Conservation (phyloP, 2,113 vertebrate species). For the Saguinus midas region DNA sequence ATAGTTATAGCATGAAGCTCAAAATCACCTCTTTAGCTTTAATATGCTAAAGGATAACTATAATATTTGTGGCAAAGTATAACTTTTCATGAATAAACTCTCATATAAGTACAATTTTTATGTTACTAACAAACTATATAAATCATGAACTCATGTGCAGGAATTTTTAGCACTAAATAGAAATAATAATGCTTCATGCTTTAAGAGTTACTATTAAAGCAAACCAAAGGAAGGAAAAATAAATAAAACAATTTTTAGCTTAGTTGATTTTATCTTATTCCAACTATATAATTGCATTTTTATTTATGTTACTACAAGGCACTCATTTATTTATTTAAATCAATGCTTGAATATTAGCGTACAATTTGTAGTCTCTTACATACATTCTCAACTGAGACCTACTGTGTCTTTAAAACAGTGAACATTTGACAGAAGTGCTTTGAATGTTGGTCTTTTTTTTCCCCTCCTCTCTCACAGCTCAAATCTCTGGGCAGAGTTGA, state of each 20-base stretch:
- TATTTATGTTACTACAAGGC: neutral
- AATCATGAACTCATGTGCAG: neutral
- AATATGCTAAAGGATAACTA: neutral
- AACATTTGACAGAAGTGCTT: neutral
- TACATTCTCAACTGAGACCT: neutral
- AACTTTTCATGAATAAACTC: neutral
- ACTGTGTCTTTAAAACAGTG: neutral
- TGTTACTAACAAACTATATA: neutral
- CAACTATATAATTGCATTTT: neutral
- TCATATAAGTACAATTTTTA: neutral
- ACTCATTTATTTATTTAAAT: neutral
- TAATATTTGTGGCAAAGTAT: neutral
- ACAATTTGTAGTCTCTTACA: neutral
- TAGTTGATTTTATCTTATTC: neutral
- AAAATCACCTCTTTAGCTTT: neutral
- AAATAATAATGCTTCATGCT: neutral
- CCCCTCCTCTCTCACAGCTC: rapidly evolving
- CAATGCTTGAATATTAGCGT: neutral
- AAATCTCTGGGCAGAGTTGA: neutral
- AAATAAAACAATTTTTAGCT: neutral
- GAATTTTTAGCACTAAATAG: neutral
- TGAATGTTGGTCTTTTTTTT: rapidly evolving
- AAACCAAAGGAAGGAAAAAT: neutral
- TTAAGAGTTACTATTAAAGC: neutral
- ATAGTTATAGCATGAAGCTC: slow-evolving; percentile 17